These are phyloP conservation scores for Helicorthomorpha holstii DNA, from an alignment of 1,140 invertebrate species.

Conservation along the genomic window DNA sequence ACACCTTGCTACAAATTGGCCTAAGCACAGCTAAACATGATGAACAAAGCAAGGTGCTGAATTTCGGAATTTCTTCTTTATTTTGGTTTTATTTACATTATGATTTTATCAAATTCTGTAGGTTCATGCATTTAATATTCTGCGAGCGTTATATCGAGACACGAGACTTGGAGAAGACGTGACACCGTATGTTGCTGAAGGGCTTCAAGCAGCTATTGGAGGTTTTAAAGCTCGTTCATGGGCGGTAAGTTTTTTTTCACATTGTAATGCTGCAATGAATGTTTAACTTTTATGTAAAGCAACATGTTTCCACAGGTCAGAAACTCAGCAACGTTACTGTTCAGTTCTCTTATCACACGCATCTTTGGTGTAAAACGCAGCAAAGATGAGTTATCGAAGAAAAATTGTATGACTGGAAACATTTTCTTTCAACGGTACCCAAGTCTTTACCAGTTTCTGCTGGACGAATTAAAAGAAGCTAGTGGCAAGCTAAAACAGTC, in stretches of 20 bases:
- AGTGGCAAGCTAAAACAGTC: background rate
- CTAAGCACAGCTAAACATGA: slow-evolving; percentile 2
- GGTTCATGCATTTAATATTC: slow-evolving; percentile 69
- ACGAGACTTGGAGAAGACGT: slow-evolving; percentile 52
- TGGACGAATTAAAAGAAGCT: slow-evolving; percentile 39
- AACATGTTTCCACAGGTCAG: no score
- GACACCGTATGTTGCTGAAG: slow-evolving; percentile 48
- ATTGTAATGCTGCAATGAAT: background rate
- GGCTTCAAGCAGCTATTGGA: slow-evolving; percentile 48
- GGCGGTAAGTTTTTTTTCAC: slow-evolving; percentile 39
- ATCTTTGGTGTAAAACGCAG: slow-evolving; percentile 76
- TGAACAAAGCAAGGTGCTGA: background rate
- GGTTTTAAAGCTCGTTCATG: slow-evolving; percentile 57
- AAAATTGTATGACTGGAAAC: slow-evolving; percentile 48
- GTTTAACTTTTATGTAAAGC: slow-evolving; percentile 6
- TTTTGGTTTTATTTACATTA: slow-evolving; percentile 2
- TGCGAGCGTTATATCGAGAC: slow-evolving; percentile 60
- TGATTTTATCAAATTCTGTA: slow-evolving; percentile 18
- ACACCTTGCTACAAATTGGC: slow-evolving; percentile 9
- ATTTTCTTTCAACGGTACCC: slow-evolving; percentile 77
- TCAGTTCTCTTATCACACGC: slow-evolving; percentile 63
- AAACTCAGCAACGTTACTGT: slow-evolving; percentile 71
- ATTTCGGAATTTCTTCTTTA: slow-evolving; percentile 5
- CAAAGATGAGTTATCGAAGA: slow-evolving; percentile 45
- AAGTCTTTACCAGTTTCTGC: slow-evolving; percentile 53